These are phyloP conservation scores for Accipiter cooperii DNA, from an alignment of 2,113 vertebrate species.

Conservation along the genomic window DNA sequence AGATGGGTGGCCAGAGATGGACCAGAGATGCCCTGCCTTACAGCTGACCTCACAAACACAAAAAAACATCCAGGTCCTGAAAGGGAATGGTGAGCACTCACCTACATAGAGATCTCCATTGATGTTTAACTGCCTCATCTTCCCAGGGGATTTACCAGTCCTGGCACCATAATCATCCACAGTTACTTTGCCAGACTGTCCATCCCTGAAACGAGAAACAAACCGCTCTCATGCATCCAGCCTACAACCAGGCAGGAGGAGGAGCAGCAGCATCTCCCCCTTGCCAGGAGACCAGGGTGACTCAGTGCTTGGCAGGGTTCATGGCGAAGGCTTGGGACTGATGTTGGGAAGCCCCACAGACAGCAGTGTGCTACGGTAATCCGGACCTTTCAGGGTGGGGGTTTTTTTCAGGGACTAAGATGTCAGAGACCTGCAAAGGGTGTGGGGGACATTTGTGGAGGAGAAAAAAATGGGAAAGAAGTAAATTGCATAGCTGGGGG, in stretches of 20 bases:
- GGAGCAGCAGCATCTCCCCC: background rate
- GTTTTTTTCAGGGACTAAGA: background rate
- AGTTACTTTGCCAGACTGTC: slow-evolving; percentile 89
- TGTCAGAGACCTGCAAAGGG: background rate
- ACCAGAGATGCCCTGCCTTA: background rate
- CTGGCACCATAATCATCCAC: slow-evolving; percentile 93
- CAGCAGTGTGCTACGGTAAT: background rate
- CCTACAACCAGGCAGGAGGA: fast-evolving
- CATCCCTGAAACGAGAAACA: slow-evolving; percentile 76
- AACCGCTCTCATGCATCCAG: background rate
- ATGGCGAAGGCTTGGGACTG: fast-evolving
- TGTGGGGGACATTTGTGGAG: background rate
- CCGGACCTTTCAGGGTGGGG: background rate
- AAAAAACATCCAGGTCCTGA: background rate
- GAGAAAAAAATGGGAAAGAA: background rate
- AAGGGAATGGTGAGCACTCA: slow-evolving; percentile 49
- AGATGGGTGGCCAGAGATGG: background rate
- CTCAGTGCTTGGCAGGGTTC: background rate
- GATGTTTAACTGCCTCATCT: slow-evolving; percentile 95
- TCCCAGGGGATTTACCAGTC: slow-evolving; percentile 86
- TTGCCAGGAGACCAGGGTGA: fast-evolving
- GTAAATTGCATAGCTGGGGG: background rate
- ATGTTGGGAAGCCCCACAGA: background rate
- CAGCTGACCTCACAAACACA: background rate
- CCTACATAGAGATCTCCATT: slow-evolving; percentile 89